These are phyloP conservation scores for Eupristina koningsbergeri DNA, from an alignment of 1,140 invertebrate genomes.

Conservation along the genomic window DNA sequence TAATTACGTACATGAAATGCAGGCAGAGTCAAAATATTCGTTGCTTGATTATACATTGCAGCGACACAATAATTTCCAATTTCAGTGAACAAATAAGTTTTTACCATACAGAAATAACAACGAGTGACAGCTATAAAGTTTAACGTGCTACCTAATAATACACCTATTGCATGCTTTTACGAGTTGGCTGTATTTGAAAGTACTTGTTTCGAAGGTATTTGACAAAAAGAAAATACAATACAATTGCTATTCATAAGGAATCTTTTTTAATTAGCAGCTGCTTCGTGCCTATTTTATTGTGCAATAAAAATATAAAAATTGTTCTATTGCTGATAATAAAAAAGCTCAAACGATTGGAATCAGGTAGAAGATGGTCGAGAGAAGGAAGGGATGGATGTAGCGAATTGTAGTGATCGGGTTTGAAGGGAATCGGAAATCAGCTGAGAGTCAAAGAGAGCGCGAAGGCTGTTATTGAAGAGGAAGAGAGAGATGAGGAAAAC, in stretches of 20 bases:
- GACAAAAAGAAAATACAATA: background rate
- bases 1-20: background rate
- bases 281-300: background rate
- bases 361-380: background rate
- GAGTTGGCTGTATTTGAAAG: background rate
- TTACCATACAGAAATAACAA: background rate
- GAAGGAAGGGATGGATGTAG: conserved; percentile 23
- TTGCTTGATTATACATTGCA: background rate
- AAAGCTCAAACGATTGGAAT: background rate
- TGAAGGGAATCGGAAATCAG: conserved; percentile 21
- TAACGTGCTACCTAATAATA: too few species aligned
- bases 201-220: background rate
- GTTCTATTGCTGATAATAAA: background rate
- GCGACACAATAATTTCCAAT: background rate
- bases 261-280: background rate
- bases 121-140: background rate
- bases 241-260: conserved; percentile 9
- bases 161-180: background rate
- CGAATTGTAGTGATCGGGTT: conserved; percentile 26
- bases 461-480: conserved; percentile 27
- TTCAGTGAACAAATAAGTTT: background rate
- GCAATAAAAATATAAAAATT: background rate
- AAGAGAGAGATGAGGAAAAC: background rate
- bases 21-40: background rate
- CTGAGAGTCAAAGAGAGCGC: conserved; percentile 23